Evolutionary conservation across 2,888 invertebrate species (phyloP), one percentile per base, ranked within the genome.

Genomic region (Cheilosia pagana): DNA sequence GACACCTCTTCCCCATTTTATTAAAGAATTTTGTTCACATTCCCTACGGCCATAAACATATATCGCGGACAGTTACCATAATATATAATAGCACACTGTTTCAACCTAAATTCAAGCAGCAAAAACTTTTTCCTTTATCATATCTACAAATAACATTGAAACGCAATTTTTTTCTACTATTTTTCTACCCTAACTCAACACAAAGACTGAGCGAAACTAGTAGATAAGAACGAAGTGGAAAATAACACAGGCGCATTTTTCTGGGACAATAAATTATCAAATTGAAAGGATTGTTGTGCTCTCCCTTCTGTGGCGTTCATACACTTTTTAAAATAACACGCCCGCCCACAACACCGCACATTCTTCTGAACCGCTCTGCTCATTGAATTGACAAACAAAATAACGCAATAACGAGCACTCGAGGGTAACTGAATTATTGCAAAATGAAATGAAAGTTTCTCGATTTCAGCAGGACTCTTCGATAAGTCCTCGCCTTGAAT

Each of bases 361-460:
- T 74, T 35, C 55, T 23, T 65, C 55, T 23, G 16, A 74, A n/a
- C 53, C 35, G 41, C 45, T 55, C 45, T 55, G 48, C 14, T 74
- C 74, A 74, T 63, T 74, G 63, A 63, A 55, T 63, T 74, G 74
- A 74, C 57, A 74, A 74, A 74, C 63, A 74, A 74, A 74, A 65
- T 65, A 65, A 55, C 59, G 60, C 52, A 60, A 60, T 71, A 71
- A 43, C 60, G 53, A 23, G 52, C 71, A 62, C 60, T 72, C 71
- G 41, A 72, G 60, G 60, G 71, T 72, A 72, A 72, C 71, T 72
- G 60, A 72, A 72, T 72, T 72, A 72, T 72, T 62, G 71, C 52
- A 52, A 62, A 72, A 43, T 60, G 60, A 60, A 62, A 72, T 60
- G 43, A 62, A 43, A 62, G 62, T 60, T 70, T 41, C 21, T 28